phyloP scores from a whole-genome alignment of 2,113 vertebrate species.

The Psilopsiagon aymara region DNA sequence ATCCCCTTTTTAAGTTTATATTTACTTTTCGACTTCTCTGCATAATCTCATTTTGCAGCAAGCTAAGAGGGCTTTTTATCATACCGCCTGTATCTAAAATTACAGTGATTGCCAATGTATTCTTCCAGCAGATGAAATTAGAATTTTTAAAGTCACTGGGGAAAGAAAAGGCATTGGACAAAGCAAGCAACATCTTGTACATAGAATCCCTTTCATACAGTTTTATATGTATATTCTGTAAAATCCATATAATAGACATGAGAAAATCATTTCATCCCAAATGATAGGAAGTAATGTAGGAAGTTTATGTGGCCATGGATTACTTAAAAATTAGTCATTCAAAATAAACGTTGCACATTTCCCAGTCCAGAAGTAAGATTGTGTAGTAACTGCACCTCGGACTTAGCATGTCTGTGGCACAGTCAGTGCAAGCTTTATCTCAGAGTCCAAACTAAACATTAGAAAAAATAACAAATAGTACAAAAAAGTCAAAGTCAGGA shows the following conservation, averaged over 20 bases:
- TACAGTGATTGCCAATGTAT: not conserved
- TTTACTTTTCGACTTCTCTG: conserved; percentile 15
- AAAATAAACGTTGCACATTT: not conserved
- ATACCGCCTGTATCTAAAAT: not conserved
- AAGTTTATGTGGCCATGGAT: not conserved
- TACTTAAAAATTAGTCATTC: not conserved
- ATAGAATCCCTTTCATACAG: not conserved
- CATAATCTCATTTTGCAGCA: not conserved
- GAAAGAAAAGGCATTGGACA: not conserved
- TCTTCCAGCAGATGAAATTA: not conserved
- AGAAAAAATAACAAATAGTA: not conserved
- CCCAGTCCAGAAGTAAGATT: not conserved
- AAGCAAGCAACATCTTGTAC: not conserved
- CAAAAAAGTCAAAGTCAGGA: not conserved
- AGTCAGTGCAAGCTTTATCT: not conserved
- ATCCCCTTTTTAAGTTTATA: not conserved
- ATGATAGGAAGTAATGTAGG: fast-evolving
- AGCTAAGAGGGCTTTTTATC: not conserved
- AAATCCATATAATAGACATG: not conserved
- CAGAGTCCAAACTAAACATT: not conserved
- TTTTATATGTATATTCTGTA: not conserved
- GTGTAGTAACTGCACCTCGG: not conserved
- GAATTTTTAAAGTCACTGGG: not conserved
- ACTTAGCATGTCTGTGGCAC: not conserved
- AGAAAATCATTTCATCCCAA: not conserved